Base-by-base conservation (phyloP, 2,888 invertebrate genomes). In the Torymus auratus region DNA sequence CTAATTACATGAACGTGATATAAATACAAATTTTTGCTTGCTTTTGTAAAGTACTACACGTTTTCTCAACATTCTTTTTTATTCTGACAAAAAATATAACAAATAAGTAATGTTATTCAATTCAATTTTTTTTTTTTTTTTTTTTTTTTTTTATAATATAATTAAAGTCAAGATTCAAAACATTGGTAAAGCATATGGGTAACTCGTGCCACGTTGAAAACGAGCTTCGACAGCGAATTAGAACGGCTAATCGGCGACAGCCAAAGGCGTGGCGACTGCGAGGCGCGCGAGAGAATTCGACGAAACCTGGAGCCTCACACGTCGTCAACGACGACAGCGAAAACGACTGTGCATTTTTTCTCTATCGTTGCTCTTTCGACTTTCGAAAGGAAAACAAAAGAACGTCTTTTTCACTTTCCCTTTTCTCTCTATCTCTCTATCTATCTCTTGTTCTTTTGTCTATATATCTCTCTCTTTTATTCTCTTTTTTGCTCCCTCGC, bases 281-380 rank as follows among this genome's bases (percentile, higher is more conserved):
- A 60, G 28, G 28, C 28, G 41, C 69, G 68, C 28, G 56, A 20
- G 62, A 69, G 70, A 68, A 82, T 55, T 79, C 76, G 67, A 75
- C 60, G 81, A 78, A 67, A 71, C 71, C 78, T 82, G 58, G 76
- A 61, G 72, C 82, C 76, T 81, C 74, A 71, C 76, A 80, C 68
- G 55, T 67, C 23, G 76, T 14, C 76, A 71, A 78, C 73, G 60
- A 53, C 69, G 62, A 78, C 81, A 81, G 74, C 81, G 70, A 81
- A 81, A 81, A 81, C 71, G 78, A 81, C 81, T 81, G 78, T 81
- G 81, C 81, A 81, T 81, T 81, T 81, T 79, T 74, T 81, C 68
- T 75, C 67, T 68, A 60, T 56, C 17, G 41, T 11, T 53, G 71
- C 65, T 80, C 75, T 78, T 68, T 78, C 53, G 67, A 69, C 62